These are phyloP conservation scores for Lepeophtheirus nordmannii DNA, from an alignment of 2,888 invertebrate genomes.

Conservation along the genomic window DNA sequence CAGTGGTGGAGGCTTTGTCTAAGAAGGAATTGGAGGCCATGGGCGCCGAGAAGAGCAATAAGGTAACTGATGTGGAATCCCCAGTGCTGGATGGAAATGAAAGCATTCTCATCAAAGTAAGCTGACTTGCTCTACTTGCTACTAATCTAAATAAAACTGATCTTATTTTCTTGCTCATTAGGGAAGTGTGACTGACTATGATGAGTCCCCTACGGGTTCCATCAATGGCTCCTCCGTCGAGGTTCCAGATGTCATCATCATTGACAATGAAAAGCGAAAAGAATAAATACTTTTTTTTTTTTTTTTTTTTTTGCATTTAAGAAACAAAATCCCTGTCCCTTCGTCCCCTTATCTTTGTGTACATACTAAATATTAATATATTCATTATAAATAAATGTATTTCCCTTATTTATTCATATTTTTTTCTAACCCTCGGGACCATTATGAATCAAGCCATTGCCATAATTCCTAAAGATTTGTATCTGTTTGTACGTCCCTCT, in stretches of 20 bases:
- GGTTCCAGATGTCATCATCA: constrained; percentile 21
- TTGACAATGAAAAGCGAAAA: background rate
- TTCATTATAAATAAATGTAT: no score
- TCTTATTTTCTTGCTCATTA: background rate
- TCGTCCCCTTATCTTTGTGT: no score
- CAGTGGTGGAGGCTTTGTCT: constrained; percentile 64
- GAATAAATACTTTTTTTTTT: background rate
- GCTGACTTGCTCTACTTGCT: background rate
- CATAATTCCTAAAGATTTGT: no score
- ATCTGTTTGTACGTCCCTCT: no score
- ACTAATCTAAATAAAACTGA: background rate
- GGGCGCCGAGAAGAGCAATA: constrained; percentile 26
- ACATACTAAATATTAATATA: no score
- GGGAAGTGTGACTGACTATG: background rate
- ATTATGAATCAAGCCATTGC: no score
- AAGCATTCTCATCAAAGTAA: background rate
- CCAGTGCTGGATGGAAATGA: background rate
- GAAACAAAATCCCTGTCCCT: no score
- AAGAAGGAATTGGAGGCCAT: constrained; percentile 59
- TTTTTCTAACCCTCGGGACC: no score
- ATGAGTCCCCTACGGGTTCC: background rate
- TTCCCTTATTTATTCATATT: no score
- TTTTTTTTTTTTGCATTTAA: no score
- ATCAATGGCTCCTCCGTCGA: constrained; percentile 22
- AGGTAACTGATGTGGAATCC: background rate